Base-by-base conservation (phyloP, 2,888 invertebrate genomes). In the Arctia plantaginis region DNA sequence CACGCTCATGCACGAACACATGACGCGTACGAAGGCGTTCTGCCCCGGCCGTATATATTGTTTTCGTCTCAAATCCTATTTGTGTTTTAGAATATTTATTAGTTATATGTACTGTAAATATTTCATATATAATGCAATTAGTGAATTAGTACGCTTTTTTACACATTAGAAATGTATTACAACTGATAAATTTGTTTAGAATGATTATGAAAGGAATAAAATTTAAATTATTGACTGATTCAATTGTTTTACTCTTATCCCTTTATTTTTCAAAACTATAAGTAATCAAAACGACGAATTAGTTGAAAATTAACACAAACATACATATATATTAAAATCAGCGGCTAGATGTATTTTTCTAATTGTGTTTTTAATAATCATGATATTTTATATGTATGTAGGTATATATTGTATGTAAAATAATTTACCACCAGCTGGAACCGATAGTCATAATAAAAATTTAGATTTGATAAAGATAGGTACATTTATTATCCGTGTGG, bases 161-260 rank as follows among this genome's bases (percentile, higher is more conserved):
- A 91, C 87, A 86, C 88, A 85, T 87, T 91, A 90, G 88, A 86
- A 82, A 89, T 91, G 88, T 89, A 91, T 88, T 88, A 87, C 85
- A 86, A 87, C 80, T 81, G 81, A 83, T 85, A 80, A n/a, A 87
- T 85, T 89, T 89, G 88, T 91, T 92, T 92, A 92, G 89, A 89
- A 82, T 82, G 87, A 88, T 87, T 88, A 88, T 86, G 87, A 81
- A 90, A 79, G 82, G 74, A 88, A 88, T 91, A 89, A 90, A 91
- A 90, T 86, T 90, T 93, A 94, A 93, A 93, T 93, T 94, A 94
- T 93, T 93, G 93, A 93, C 91, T 89, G 91, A 91, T 85, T 86
- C 81, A 69, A 75, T 65, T 69, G 68, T 82, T 85, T 86, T 86
- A 81, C 82, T 84, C 78, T 33, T 70, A 44, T 47, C 0, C n/a